Evolutionary conservation across 2,888 invertebrate species (phyloP).

Genomic region (Xestia xanthographa): DNA sequence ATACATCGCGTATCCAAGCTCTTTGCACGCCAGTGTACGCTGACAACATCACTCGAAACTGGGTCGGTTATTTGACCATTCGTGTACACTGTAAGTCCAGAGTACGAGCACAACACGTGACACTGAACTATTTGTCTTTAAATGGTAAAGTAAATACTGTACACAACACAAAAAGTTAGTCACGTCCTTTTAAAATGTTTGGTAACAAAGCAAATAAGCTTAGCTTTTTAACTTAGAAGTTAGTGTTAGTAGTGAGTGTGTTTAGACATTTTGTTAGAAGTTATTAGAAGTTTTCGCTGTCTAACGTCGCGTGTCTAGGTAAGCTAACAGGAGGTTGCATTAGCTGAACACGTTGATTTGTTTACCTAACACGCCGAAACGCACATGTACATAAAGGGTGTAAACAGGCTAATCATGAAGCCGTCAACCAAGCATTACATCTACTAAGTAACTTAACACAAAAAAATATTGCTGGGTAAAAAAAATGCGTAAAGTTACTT

Average conservation of each 20-base stretch:
- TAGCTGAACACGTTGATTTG: background rate
- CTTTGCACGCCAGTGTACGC: constrained; percentile 39
- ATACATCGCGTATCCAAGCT: constrained; percentile 8
- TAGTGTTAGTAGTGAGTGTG: constrained; percentile 2
- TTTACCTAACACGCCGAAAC: constrained; percentile 3
- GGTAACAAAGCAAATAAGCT: constrained; percentile 1
- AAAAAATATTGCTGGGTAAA: too few species aligned
- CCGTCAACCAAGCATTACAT: too few species aligned
- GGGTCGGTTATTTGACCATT: constrained; percentile 55
- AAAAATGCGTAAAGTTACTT: too few species aligned
- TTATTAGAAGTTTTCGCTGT: background rate
- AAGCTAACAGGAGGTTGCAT: constrained; percentile 8
- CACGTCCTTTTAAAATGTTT: constrained; percentile 44
- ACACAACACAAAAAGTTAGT: constrained; percentile 10
- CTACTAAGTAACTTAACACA: too few species aligned
- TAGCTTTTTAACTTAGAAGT: constrained; percentile 14
- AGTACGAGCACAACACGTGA: constrained; percentile 12
- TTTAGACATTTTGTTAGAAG: constrained; percentile 14
- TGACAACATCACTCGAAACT: constrained; percentile 45
- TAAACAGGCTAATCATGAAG: too few species aligned
- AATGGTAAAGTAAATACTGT: constrained; percentile 32
- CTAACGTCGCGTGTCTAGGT: background rate
- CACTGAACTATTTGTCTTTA: constrained; percentile 51
- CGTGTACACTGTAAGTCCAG: constrained; percentile 35
- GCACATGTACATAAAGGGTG: background rate